A percentile compares a stretch with the other conserved stretches of the same genome.
Conservation (phyloP, 2,113 vertebrate genomes). For the Pseudopipra pipra region DNA sequence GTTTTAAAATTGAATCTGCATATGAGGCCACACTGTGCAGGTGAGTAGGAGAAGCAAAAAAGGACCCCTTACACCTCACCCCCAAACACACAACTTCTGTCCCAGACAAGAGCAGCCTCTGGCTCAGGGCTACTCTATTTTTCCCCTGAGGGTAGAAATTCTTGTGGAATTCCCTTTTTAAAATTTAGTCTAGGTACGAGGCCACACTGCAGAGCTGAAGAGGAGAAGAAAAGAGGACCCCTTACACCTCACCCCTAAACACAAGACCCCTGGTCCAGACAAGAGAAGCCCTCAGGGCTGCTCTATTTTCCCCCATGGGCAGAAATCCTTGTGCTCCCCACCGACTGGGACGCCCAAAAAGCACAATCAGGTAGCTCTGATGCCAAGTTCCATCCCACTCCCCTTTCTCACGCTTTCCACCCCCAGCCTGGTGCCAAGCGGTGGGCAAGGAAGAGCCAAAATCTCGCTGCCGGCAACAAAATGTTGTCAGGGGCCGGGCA, state of each 20-base stretch:
- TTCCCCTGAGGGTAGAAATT: neutral
- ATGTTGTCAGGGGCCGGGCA: accelerated
- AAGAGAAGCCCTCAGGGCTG: neutral
- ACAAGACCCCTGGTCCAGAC: accelerated
- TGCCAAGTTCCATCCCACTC: neutral
- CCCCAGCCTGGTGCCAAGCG: neutral
- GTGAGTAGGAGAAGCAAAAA: neutral
- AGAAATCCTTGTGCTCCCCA: neutral
- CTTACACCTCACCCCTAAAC: neutral
- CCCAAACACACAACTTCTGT: accelerated
- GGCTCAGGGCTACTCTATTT: neutral
- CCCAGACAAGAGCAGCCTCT: neutral
- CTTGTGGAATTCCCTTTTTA: neutral
- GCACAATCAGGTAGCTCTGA: neutral
- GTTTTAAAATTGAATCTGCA: neutral
- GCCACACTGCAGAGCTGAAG: neutral
- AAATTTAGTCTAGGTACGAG: accelerated
- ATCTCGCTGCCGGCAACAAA: neutral
- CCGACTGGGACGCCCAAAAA: neutral
- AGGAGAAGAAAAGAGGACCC: neutral
- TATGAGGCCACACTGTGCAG: accelerated
- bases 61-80: neutral
- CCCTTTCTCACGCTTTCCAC: neutral
- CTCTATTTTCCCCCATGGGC: accelerated
- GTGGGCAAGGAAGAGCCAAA: neutral